phyloP scores from a whole-genome alignment of 2,113 vertebrate genomes.

The Siphamia tubifer region DNA sequence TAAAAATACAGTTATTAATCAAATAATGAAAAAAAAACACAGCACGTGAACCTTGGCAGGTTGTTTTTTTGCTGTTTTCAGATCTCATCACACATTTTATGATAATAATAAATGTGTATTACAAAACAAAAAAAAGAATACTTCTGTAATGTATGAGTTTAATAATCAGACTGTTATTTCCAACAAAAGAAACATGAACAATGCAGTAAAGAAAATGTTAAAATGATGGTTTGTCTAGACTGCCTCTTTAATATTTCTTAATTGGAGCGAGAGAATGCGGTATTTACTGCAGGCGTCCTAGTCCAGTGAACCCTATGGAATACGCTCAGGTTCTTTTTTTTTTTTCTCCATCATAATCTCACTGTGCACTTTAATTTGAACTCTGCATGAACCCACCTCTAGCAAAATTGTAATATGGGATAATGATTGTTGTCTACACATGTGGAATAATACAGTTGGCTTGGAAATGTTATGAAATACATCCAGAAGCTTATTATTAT shows the following conservation, averaged over 20 bases:
- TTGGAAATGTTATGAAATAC: neutral
- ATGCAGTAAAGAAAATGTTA: neutral
- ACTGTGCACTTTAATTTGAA: slow-evolving; percentile 23
- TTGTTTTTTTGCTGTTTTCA: too few relatives aligned
- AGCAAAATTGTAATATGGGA: slow-evolving; percentile 12
- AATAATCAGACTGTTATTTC: neutral
- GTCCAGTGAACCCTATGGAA: slow-evolving; percentile 1
- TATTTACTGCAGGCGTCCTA: slow-evolving; percentile 20
- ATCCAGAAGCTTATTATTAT: slow-evolving; percentile 9
- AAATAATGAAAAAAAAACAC: too few relatives aligned
- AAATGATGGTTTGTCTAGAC: neutral
- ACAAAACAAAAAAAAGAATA: too few relatives aligned
- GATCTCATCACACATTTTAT: too few relatives aligned
- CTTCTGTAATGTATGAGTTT: too few relatives aligned
- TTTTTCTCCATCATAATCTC: slow-evolving; percentile 2
- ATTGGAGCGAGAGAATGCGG: slow-evolving; percentile 45
- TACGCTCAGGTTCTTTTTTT: neutral
- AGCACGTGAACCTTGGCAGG: too few relatives aligned
- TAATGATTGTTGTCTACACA: neutral
- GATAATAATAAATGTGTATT: too few relatives aligned
- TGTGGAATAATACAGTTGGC: slow-evolving; percentile 13
- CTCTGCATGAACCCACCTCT: slow-evolving; percentile 44
- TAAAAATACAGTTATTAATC: too few relatives aligned
- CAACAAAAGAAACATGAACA: neutral
- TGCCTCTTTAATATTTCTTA: neutral